A percentile compares a stretch with the other conserved stretches of the same genome.
Evolutionary conservation across 2,888 invertebrate species (phyloP).

Genomic region (Willowsia nigromaculata): DNA sequence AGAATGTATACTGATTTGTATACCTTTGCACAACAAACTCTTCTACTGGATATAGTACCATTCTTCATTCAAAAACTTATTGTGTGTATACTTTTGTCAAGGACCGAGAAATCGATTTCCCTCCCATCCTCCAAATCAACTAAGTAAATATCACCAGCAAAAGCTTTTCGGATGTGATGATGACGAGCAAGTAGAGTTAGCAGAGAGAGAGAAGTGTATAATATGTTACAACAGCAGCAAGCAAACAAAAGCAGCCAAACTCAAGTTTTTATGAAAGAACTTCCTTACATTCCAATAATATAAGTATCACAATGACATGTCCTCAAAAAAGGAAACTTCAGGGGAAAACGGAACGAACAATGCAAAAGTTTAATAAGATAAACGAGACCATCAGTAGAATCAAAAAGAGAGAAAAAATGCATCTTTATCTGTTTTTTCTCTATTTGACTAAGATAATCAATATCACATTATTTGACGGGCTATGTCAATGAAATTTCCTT

Average conservation of each 20-base stretch:
- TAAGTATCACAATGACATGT: background rate
- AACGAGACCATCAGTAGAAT: background rate
- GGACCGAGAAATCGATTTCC: constrained; percentile 79
- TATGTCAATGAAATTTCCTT: background rate
- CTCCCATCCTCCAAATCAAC: constrained; percentile 79
- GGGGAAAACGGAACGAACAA: background rate
- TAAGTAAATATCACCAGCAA: constrained; percentile 78
- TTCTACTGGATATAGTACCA: constrained; percentile 33
- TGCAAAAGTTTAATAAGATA: constrained; percentile 26
- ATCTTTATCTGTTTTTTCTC: constrained; percentile 18
- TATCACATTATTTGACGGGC: background rate
- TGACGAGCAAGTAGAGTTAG: constrained; percentile 31
- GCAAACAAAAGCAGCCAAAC: constrained; percentile 42
- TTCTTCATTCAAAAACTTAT: constrained; percentile 38
- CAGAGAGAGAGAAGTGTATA: constrained; percentile 11
- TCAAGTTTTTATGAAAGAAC: constrained; percentile 16
- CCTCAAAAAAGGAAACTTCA: background rate
- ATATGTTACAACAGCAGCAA: constrained; percentile 24
- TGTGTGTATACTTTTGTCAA: constrained; percentile 73
- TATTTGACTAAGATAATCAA: constrained; percentile 30
- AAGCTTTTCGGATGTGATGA: constrained; percentile 55
- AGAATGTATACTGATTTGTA: background rate
- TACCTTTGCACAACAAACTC: background rate
- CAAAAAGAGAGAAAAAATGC: background rate
- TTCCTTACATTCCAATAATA: background rate